Base-by-base conservation (phyloP, 2,113 vertebrate species). In the Prunella fulvescens region DNA sequence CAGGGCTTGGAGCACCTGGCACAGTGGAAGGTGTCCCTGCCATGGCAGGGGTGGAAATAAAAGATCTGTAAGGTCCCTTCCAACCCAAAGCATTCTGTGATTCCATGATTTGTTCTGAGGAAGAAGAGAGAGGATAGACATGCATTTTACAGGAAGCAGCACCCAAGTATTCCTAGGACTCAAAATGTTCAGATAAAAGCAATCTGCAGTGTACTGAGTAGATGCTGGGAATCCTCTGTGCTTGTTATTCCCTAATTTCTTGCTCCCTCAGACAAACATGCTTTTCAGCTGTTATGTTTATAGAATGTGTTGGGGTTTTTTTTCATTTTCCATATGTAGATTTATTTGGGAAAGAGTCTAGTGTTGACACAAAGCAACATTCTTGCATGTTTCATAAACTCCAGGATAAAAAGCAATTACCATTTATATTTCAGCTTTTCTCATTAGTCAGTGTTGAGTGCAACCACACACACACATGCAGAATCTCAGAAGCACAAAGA, bases 1-100 rank as follows among this genome's bases (percentile, higher is more conserved):
- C 0, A 0, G 23, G 11, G 19, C 4, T n/a, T 2, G 48, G 58
- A 44, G 26, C 20, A 65, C 0, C 31, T 37, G 44, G 20, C 14
- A 10, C 1, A 7, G 37, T 12, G 42, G 20, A 0, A 64, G 5
- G 14, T 28, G 42, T 15, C 31, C 35, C 50, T 65, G 58, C 31
- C 54, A 33, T 23, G 45, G 22, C 44, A 60, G 9, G 3, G 9
- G 0, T 44, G 31, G 54, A 39, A 60, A 26, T 7, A 16, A 37
- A 28, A 15, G 1, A 53, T 61, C 56, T 54, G 3, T 14, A 13
- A 47, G 8, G 15, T 28, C 23, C 33, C 19, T 70, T 47, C 19
- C n/a, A 45, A 47, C 23, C 47, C 45, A 51, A 33, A n/a, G 10
- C 47, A n/a, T 17, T 35, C 31, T 60, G 14, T 17, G 31, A 42